A percentile compares a stretch with the other conserved stretches of the same genome.
Conservation (phyloP, 2,113 vertebrate genomes). For the Epinephelus moara region DNA sequence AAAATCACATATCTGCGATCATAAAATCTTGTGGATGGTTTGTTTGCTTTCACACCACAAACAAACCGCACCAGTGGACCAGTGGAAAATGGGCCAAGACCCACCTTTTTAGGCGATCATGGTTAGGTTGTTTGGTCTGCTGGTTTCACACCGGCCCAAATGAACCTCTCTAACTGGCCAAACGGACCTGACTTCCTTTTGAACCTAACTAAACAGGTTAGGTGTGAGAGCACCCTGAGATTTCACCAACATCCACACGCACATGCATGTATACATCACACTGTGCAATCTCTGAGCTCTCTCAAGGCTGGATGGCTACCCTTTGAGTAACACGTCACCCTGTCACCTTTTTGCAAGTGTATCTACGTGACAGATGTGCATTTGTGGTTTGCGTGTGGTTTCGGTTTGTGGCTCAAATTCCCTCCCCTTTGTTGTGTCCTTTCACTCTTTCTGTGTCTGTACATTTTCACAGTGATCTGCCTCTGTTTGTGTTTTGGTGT, state of each 20-base stretch:
- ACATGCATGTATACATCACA: background rate
- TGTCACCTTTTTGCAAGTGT: slow-evolving; percentile 31
- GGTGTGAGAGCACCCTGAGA: no score
- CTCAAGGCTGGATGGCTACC: slow-evolving; percentile 9
- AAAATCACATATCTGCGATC: no score
- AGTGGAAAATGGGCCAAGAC: no score
- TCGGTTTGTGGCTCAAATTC: slow-evolving; percentile 27
- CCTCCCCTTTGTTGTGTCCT: slow-evolving; percentile 24
- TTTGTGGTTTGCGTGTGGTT: slow-evolving; percentile 20
- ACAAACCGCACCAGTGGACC: no score
- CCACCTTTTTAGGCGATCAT: no score
- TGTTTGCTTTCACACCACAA: no score
- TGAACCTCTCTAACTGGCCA: no score
- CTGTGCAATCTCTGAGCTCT: background rate
- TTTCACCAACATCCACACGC: background rate
- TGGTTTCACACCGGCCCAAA: no score
- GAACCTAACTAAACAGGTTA: no score
- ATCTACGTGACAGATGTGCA: slow-evolving; percentile 29
- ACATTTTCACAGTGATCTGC: slow-evolving; percentile 34
- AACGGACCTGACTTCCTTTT: no score
- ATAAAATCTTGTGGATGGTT: no score
- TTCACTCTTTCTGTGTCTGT: slow-evolving; percentile 22
- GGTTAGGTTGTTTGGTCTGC: no score
- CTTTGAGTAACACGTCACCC: slow-evolving; percentile 29
- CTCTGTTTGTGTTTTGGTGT: slow-evolving; percentile 45